Percentiles rank a stretch among this genome's conserved stretches.
These are phyloP conservation scores for Venturia canescens DNA, from an alignment of 1,140 invertebrate genomes.

Conservation along the genomic window DNA sequence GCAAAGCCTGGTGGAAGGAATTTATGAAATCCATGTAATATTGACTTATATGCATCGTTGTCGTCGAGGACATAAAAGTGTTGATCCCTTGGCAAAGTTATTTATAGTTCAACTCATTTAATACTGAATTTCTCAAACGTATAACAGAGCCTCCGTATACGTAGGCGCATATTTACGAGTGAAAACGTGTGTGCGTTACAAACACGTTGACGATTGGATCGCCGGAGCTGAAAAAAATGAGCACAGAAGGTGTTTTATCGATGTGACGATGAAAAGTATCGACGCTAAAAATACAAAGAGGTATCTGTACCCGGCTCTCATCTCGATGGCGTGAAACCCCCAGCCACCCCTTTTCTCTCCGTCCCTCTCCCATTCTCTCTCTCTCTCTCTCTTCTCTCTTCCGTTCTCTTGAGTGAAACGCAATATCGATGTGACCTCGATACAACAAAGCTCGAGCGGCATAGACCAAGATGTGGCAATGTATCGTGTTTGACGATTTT, in stretches of 20 bases:
- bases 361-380: background rate
- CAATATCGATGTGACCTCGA: constrained; percentile 64
- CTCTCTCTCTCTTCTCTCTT: background rate
- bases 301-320: constrained; percentile 56
- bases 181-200: background rate
- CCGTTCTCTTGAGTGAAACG: constrained; percentile 8
- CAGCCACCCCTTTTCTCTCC: constrained; percentile 7
- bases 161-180: background rate
- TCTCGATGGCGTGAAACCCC: constrained; percentile 63
- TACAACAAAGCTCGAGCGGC: constrained; percentile 42
- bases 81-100: background rate
- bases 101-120: background rate
- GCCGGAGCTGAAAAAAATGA: constrained; percentile 3
- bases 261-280: constrained; percentile 32
- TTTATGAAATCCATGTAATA: too few relatives aligned
- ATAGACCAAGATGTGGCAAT: background rate
- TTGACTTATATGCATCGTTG: background rate
- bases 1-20: too few relatives aligned
- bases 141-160: background rate
- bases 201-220: constrained; percentile 18
- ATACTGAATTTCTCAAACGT: background rate
- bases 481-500: constrained; percentile 23
- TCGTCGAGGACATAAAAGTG: constrained; percentile 8
- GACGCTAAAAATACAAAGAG: constrained; percentile 52
- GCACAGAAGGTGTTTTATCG: constrained; percentile 7